phyloP scores from a whole-genome alignment of 2,888 invertebrate genomes.

The Barypeithes pellucidus region DNA sequence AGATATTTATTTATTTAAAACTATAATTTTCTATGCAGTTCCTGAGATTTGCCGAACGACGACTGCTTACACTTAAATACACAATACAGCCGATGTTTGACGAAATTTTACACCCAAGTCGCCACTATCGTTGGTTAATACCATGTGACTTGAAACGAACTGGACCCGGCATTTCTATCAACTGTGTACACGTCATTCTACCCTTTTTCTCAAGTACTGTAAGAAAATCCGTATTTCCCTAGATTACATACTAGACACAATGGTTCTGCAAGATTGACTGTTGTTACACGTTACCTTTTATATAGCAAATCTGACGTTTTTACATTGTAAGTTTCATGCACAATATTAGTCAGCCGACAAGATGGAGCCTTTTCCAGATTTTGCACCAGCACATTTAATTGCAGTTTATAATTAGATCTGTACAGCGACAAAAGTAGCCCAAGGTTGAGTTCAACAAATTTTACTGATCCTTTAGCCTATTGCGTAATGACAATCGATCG shows the following conservation, averaged over 20 bases:
- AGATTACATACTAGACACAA: too few species aligned
- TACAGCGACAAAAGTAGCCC: constrained; percentile 4
- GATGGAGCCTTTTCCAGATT: background rate
- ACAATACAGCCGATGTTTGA: background rate
- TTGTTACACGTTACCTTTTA: too few species aligned
- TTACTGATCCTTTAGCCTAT: constrained; percentile 29
- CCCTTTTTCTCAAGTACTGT: too few species aligned
- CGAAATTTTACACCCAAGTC: background rate
- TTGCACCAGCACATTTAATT: background rate
- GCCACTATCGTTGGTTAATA: background rate
- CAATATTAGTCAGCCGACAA: background rate
- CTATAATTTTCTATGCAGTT: constrained; percentile 31
- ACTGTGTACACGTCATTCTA: too few species aligned
- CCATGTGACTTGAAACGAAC: too few species aligned
- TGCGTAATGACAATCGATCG: constrained; percentile 20
- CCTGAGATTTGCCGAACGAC: constrained; percentile 16
- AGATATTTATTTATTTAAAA: constrained; percentile 30
- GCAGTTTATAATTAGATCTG: background rate
- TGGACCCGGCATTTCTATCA: too few species aligned
- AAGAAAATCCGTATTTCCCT: too few species aligned
- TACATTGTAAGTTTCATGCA: too few species aligned
- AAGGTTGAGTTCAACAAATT: constrained; percentile 22
- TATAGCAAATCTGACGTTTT: too few species aligned
- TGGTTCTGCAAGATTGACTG: too few species aligned
- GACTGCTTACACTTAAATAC: constrained; percentile 13